Conservation (phyloP, 2,797 vertebrate genomes). For the Sphaeramia orbicularis region DNA sequence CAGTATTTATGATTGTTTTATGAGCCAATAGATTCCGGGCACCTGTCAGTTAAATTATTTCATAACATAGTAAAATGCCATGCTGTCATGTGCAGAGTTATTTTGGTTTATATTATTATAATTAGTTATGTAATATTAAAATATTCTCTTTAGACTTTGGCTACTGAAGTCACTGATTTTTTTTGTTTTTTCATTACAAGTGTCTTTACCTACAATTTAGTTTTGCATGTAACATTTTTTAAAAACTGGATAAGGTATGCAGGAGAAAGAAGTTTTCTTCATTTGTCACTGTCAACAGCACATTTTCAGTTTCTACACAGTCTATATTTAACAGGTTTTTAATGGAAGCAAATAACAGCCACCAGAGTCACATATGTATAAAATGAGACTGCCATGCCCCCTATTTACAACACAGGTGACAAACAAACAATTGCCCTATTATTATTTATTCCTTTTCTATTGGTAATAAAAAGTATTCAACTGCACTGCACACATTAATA, state of each 20-base stretch:
- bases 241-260: neutral
- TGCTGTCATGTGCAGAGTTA: neutral
- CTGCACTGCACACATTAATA: too few species aligned
- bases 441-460: too few species aligned
- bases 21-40: constrained; percentile 20
- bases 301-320: neutral
- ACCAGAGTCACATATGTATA: neutral
- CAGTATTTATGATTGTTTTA: constrained; percentile 36
- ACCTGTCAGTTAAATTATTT: constrained; percentile 13
- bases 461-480: too few species aligned
- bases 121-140: too few species aligned
- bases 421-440: too few species aligned
- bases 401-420: too few species aligned
- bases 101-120: neutral
- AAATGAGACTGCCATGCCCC: too few species aligned
- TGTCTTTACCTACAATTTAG: too few species aligned
- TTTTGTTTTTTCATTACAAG: too few species aligned
- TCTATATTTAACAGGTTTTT: constrained; percentile 8
- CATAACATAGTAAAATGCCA: constrained; percentile 14
- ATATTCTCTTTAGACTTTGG: too few species aligned
- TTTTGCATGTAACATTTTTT: too few species aligned
- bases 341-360: constrained; percentile 14
- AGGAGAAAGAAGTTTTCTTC: neutral
- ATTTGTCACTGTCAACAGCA: neutral
- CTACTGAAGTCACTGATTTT: too few species aligned